Evolutionary conservation across 2,797 vertebrate species (phyloP).

Genomic region (Erpetoichthys calabaricus): DNA sequence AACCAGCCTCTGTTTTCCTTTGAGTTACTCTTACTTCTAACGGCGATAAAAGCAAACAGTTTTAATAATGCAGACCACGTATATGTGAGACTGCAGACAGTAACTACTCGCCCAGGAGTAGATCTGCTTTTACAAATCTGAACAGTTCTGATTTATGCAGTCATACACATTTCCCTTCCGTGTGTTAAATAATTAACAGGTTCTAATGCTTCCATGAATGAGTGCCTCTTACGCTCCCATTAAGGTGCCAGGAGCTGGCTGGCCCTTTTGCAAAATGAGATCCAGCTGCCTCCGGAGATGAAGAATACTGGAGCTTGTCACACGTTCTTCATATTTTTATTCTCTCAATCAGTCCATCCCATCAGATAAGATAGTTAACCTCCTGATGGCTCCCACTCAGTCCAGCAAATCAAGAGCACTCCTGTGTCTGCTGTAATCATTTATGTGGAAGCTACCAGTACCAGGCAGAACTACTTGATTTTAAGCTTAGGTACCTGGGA

Average conservation of each 20-base stretch:
- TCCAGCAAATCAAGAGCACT: too few relatives aligned
- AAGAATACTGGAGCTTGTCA: not conserved
- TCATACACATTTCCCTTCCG: slow-evolving; percentile 1
- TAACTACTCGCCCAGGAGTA: too few relatives aligned
- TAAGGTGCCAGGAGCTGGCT: not conserved
- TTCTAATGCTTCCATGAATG: slow-evolving; percentile 4
- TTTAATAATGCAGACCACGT: too few relatives aligned
- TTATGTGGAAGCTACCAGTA: too few relatives aligned
- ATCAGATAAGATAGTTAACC: too few relatives aligned
- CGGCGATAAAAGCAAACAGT: not conserved
- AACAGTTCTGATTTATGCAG: not conserved
- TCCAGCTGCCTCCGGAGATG: not conserved
- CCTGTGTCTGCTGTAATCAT: too few relatives aligned
- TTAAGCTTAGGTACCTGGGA: too few relatives aligned
- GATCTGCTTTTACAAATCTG: not conserved
- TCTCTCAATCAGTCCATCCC: too few relatives aligned
- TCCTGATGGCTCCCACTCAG: too few relatives aligned
- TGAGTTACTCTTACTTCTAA: slow-evolving; percentile 10
- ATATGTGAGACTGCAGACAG: too few relatives aligned
- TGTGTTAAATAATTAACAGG: slow-evolving; percentile 4
- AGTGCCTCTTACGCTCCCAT: slow-evolving; percentile 1
- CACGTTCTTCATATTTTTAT: not conserved
- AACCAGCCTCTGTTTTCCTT: slow-evolving; percentile 1
- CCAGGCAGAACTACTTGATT: too few relatives aligned
- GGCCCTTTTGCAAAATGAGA: not conserved